These are phyloP conservation scores for Uropsilus gracilis DNA, from an alignment of 2,113 vertebrate species.

Conservation along the genomic window DNA sequence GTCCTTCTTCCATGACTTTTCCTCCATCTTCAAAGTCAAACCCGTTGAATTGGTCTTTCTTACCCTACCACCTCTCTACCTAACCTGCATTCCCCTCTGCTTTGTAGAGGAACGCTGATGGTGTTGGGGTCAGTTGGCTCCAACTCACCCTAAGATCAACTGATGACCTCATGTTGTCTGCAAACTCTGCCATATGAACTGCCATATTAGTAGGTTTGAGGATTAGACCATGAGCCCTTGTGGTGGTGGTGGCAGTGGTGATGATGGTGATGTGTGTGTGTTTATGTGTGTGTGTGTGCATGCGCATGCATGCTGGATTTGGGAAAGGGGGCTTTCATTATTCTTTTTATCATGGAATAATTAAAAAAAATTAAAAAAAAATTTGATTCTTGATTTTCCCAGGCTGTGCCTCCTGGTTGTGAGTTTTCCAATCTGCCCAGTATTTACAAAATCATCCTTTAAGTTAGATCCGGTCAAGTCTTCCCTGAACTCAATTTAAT, in stretches of 20 bases:
- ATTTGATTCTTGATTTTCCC: conserved; percentile 31
- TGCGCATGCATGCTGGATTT: too few relatives aligned
- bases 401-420: not conserved
- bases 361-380: too few relatives aligned
- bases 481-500: conserved; percentile 19
- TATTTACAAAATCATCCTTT: conserved; percentile 5
- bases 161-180: not conserved
- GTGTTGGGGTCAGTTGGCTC: not conserved
- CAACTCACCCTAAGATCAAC: not conserved
- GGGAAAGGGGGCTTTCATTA: not conserved
- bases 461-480: not conserved
- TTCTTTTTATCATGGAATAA: not conserved
- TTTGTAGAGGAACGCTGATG: not conserved
- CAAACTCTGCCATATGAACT: not conserved
- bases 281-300: too few relatives aligned
- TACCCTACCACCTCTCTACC: not conserved
- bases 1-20: not conserved
- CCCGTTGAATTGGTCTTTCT: not conserved
- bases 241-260: not conserved
- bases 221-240: not conserved
- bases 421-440: not conserved
- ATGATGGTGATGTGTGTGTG: too few relatives aligned
- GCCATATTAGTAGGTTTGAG: not conserved
- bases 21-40: not conserved
- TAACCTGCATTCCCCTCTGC: not conserved